These are phyloP conservation scores for Mechanitis messenoides DNA, from an alignment of 2,888 invertebrate species.

Conservation along the genomic window DNA sequence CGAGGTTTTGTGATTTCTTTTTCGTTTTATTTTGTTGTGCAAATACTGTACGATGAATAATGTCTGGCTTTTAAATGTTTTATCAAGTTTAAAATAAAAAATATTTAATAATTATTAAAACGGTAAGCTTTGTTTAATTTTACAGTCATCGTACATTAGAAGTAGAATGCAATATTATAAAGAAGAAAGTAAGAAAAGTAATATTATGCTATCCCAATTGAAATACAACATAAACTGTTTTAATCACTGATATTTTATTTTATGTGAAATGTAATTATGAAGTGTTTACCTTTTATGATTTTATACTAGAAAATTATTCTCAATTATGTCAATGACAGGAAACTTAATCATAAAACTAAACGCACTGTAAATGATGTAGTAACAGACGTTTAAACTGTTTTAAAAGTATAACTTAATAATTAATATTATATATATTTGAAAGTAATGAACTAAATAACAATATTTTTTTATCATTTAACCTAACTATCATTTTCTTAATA, in stretches of 20 bases:
- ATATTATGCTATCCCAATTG: no score
- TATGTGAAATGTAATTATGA: conserved; percentile 23
- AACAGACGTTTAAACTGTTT: neutral
- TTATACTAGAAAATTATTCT: conserved; percentile 17
- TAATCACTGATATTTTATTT: conserved; percentile 20
- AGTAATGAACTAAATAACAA: no score
- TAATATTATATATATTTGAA: no score
- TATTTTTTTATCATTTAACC: no score
- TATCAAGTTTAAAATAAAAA: no score
- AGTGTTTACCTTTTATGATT: conserved; percentile 17
- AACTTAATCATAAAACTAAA: conserved; percentile 4
- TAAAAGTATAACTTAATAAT: no score
- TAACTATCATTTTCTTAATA: no score
- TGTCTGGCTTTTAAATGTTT: conserved; percentile 2
- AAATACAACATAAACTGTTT: neutral
- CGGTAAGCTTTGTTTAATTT: no score
- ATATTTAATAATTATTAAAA: no score
- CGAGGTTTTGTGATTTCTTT: neutral
- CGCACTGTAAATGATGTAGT: neutral
- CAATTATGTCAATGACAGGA: conserved; percentile 12
- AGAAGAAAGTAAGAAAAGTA: no score
- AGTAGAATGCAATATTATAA: no score
- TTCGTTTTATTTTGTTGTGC: conserved; percentile 4
- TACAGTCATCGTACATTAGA: no score
- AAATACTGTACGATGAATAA: neutral